Percentiles rank a stretch among this genome's conserved stretches.
These are phyloP conservation scores for Spicauda simplicius DNA, from an alignment of 2,888 invertebrate species.

Conservation along the genomic window DNA sequence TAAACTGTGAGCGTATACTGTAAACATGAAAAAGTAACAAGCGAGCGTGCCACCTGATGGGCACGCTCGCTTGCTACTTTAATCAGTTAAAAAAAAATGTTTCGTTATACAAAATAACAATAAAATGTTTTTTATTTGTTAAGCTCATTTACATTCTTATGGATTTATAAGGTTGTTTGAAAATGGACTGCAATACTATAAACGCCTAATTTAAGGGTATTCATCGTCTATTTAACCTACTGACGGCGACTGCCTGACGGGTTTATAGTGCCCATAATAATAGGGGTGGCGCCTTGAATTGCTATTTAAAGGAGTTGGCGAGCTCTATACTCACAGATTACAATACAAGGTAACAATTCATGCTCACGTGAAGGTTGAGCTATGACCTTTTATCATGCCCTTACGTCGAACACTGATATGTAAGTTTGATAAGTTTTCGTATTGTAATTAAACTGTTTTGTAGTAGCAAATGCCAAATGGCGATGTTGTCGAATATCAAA, in stretches of 20 bases:
- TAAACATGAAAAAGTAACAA: too few relatives aligned
- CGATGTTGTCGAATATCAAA: too few relatives aligned
- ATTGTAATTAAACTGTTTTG: not conserved
- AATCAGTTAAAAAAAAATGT: too few relatives aligned
- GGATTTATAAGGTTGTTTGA: not conserved
- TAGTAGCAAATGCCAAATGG: too few relatives aligned
- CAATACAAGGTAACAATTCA: constrained; percentile 63
- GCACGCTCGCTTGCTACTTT: too few relatives aligned
- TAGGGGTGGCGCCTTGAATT: constrained; percentile 70
- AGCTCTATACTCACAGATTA: constrained; percentile 59
- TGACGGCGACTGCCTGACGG: constrained; percentile 64
- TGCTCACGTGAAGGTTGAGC: constrained; percentile 66
- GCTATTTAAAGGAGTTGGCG: constrained; percentile 68
- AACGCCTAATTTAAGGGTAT: constrained; percentile 63
- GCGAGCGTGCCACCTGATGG: too few relatives aligned
- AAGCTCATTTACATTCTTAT: not conserved
- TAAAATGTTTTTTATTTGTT: not conserved
- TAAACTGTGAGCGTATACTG: too few relatives aligned
- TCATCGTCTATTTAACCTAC: constrained; percentile 60
- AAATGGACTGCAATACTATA: constrained; percentile 35
- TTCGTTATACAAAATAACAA: too few relatives aligned
- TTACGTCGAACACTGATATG: not conserved
- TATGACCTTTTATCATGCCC: constrained; percentile 53
- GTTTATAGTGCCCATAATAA: constrained; percentile 73
- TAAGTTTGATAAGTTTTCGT: not conserved